Conservation (phyloP, 2,888 invertebrate species). For the Diplolepis rosae region DNA sequence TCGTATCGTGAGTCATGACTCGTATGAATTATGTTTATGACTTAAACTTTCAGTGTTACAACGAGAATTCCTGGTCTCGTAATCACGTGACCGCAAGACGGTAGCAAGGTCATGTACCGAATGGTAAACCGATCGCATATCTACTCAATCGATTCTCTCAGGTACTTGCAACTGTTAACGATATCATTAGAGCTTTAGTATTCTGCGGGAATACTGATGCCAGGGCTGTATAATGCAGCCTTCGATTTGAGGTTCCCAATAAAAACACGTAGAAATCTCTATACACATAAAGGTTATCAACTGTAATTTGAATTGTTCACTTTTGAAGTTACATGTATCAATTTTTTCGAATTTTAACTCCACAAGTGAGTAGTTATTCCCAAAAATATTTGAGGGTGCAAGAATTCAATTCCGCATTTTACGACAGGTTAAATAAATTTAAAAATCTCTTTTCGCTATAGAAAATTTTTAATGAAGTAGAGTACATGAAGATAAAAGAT, state of each 20-base stretch:
- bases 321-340: too few species aligned
- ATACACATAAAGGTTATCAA: too few species aligned
- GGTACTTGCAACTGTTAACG: slow-evolving; percentile 14
- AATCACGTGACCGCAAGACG: slow-evolving; percentile 14
- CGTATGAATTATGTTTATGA: background rate
- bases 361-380: too few species aligned
- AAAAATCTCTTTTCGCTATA: too few species aligned
- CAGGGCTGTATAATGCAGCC: background rate
- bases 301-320: too few species aligned
- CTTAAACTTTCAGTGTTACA: background rate
- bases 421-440: too few species aligned
- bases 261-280: slow-evolving; percentile 31
- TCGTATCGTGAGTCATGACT: background rate
- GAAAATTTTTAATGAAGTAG: too few species aligned
- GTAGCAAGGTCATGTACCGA: slow-evolving; percentile 16
- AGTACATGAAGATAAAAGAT: too few species aligned
- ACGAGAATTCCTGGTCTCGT: background rate
- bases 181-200: background rate
- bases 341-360: too few species aligned
- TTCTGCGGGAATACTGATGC: background rate
- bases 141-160: slow-evolving; percentile 12
- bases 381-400: too few species aligned
- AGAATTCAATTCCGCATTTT: too few species aligned
- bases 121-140: slow-evolving; percentile 8
- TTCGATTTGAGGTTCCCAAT: slow-evolving; percentile 29